phyloP scores from a whole-genome alignment of 2,888 invertebrate species.

The Noctua janthina region DNA sequence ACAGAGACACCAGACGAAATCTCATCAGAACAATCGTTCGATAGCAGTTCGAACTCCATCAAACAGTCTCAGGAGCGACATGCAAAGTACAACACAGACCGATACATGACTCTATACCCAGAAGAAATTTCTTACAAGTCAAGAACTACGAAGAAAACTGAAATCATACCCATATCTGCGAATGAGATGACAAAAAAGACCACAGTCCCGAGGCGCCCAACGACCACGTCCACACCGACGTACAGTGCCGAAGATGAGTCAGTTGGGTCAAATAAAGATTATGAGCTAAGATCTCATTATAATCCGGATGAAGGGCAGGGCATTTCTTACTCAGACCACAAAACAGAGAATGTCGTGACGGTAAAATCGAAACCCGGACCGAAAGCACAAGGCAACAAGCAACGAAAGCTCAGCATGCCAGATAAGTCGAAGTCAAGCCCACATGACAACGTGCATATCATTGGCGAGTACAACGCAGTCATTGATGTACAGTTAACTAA shows the following conservation, averaged over 20 bases:
- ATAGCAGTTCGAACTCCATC: constrained; percentile 30
- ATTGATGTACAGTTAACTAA: constrained; percentile 29
- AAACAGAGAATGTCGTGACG: not conserved
- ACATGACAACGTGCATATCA: not conserved
- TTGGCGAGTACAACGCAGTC: constrained; percentile 12
- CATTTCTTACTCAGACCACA: not conserved
- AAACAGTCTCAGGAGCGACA: constrained; percentile 16
- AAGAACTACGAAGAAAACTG: constrained; percentile 2
- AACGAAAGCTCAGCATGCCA: not conserved
- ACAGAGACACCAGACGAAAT: not conserved
- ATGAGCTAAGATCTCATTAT: not conserved
- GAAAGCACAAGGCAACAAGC: not conserved
- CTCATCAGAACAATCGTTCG: constrained; percentile 16
- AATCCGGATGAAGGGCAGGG: not conserved
- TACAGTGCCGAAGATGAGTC: not conserved
- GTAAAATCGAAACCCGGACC: not conserved
- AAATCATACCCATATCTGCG: not conserved
- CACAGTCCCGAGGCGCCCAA: not conserved
- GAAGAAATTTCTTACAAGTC: constrained; percentile 19
- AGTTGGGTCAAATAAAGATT: not conserved
- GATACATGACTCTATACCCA: constrained; percentile 27
- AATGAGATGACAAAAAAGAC: not conserved
- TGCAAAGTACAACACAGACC: not conserved
- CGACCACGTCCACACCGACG: not conserved
- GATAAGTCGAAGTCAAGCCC: not conserved